A percentile compares a stretch with the other conserved stretches of the same genome.
These are phyloP conservation scores for Heteromormyrus szaboi DNA, from an alignment of 2,797 vertebrate genomes.

Conservation along the genomic window DNA sequence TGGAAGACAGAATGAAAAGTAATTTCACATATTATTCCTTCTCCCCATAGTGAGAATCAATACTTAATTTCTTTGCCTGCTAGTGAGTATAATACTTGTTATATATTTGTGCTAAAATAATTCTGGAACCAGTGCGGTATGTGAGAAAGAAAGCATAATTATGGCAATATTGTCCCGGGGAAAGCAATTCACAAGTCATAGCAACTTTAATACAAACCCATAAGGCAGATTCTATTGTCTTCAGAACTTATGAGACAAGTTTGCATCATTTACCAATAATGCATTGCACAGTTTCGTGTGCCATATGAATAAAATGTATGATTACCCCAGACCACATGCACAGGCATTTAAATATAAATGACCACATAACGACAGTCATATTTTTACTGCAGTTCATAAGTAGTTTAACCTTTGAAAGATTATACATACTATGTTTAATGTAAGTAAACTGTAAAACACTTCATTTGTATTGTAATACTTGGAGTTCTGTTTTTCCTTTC, in stretches of 20 bases:
- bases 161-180: not conserved
- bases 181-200: not conserved
- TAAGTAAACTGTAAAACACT: not conserved
- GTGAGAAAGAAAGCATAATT: not conserved
- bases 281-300: not conserved
- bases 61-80: conserved; percentile 68
- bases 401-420: not conserved
- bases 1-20: conserved; percentile 35
- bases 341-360: not conserved
- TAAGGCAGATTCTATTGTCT: not conserved
- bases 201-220: conserved; percentile 5
- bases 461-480: not conserved
- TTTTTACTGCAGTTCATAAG: not conserved
- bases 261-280: conserved; percentile 3
- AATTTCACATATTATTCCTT: conserved; percentile 45
- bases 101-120: conserved; percentile 47
- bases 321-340: not conserved
- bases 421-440: not conserved
- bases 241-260: not conserved
- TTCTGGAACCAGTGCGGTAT: conserved; percentile 29
- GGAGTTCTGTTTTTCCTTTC: not conserved
- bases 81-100: conserved; percentile 51
- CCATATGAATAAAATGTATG: not conserved
- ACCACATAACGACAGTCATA: not conserved
- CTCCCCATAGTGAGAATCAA: conserved; percentile 51